A percentile compares a stretch with the other conserved stretches of the same genome.
phyloP scores from a whole-genome alignment of 2,888 invertebrate genomes.

The Vannuccia rotundouncinata region DNA sequence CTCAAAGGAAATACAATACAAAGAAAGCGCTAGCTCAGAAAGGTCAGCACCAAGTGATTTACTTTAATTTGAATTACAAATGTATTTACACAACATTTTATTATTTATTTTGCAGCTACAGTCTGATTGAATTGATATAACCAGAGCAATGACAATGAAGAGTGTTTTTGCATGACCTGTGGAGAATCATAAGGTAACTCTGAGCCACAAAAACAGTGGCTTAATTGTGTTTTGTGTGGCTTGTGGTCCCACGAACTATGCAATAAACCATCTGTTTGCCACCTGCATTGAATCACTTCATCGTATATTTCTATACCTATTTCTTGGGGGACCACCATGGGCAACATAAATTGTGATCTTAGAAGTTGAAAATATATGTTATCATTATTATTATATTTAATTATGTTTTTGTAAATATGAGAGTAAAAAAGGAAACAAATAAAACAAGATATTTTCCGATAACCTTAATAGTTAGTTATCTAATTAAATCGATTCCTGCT shows the following conservation, averaged over 20 bases:
- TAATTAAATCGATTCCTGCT: no score
- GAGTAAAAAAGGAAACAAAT: no score
- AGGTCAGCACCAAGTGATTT: no score
- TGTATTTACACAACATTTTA: not conserved
- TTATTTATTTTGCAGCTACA: not conserved
- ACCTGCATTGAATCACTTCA: not conserved
- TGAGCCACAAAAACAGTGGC: not conserved
- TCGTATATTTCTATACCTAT: not conserved
- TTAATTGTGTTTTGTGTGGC: not conserved
- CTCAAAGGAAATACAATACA: not conserved
- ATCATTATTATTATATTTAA: not conserved
- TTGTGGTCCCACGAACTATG: not conserved
- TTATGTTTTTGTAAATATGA: no score
- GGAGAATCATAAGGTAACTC: not conserved
- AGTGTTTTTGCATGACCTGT: not conserved
- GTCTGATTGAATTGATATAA: not conserved
- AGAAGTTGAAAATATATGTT: not conserved
- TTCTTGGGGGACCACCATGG: not conserved
- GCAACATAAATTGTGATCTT: not conserved
- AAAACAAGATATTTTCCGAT: no score
- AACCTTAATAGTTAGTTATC: no score
- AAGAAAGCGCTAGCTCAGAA: not conserved
- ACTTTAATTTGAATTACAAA: not conserved
- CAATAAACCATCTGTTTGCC: not conserved
- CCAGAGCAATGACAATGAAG: not conserved